Conservation (phyloP, 1,140 invertebrate species). For the Drosophila simulans region DNA sequence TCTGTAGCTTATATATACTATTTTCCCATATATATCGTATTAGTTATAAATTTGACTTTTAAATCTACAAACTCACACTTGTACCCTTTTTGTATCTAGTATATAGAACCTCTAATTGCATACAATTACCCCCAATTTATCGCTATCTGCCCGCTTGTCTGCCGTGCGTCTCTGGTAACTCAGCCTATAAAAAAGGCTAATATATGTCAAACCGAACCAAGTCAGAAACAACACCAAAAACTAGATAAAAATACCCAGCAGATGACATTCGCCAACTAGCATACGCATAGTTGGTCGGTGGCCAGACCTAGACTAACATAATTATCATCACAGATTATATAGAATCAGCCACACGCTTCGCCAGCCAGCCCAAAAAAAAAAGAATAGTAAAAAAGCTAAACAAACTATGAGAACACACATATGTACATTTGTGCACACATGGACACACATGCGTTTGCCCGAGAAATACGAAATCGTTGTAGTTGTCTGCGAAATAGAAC, state of each 20-base stretch:
- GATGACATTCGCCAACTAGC: slow-evolving; percentile 49
- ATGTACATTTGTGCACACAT: slow-evolving; percentile 9
- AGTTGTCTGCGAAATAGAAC: slow-evolving; percentile 62
- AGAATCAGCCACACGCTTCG: slow-evolving; percentile 52
- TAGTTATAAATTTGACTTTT: no score
- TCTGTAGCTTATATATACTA: no score
- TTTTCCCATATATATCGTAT: no score
- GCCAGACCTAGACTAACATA: slow-evolving; percentile 59
- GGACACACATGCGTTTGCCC: slow-evolving; percentile 49
- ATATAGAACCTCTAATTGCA: slow-evolving; percentile 31
- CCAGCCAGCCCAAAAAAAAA: slow-evolving; percentile 33
- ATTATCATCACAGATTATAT: slow-evolving; percentile 58
- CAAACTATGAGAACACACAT: slow-evolving; percentile 27
- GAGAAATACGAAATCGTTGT: slow-evolving; percentile 19
- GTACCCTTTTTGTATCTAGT: not conserved
- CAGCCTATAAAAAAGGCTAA: slow-evolving; percentile 58
- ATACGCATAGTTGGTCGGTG: slow-evolving; percentile 28
- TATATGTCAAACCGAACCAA: slow-evolving; percentile 59
- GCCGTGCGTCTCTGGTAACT: slow-evolving; percentile 19
- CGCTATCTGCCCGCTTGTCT: slow-evolving; percentile 47
- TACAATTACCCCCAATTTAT: slow-evolving; percentile 63
- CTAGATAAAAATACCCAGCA: slow-evolving; percentile 71
- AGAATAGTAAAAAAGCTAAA: slow-evolving; percentile 11
- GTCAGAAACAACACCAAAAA: slow-evolving; percentile 23
- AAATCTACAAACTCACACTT: no score